Evolutionary conservation across 2,888 invertebrate species (phyloP), one percentile per base, ranked within the genome.

Genomic region (Troides oblongomaculatus): DNA sequence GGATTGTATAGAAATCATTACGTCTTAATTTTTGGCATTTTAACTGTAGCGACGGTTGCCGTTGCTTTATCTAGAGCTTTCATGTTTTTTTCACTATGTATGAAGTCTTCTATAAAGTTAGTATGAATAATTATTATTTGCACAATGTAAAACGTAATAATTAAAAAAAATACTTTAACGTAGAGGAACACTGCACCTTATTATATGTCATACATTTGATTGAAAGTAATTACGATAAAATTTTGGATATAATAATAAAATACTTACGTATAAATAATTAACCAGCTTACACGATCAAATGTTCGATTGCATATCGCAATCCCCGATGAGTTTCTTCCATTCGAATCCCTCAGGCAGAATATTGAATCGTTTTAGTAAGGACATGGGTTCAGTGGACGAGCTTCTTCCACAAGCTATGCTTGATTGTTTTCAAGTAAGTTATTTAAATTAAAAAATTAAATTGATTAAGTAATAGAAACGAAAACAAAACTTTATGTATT

Each of bases 351-450:
- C 95, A n/a, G 96, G 96, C 0, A 88, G 96, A 69, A 96, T 98
- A 72, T 89, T 98, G 30, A 93, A 93, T 73, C 84, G 97, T 70
- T 97, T 98, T 80, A 96, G 97, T 58, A 97, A 97, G 84, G 98
- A 98, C 80, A 95, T 97, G 84, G 97, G 97, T 0, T 94, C 95
- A 0, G 94, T 97, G 64, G 97, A 97, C 81, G 97, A 97, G 79
- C 79, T 96, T 64, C 84, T 97, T 17, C 96, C 96, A 0, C 95
- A 95, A 81, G 95, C 95, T 1, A 93, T 95, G 80, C 87, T 96
- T n/a, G 96, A 96, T 81, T 94, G 96, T 62, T 93, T 94, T 74
- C 95, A 95, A 88, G 93, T 92, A 76, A 73, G 57, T 21, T 62
- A 21, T 25, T 39, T 10, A 36, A 53, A 70, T n/a, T 46, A 57